Percentiles rank a stretch among this genome's conserved stretches.
Evolutionary conservation across 2,113 vertebrate species (phyloP).

Genomic region (Eurystomus gularis): DNA sequence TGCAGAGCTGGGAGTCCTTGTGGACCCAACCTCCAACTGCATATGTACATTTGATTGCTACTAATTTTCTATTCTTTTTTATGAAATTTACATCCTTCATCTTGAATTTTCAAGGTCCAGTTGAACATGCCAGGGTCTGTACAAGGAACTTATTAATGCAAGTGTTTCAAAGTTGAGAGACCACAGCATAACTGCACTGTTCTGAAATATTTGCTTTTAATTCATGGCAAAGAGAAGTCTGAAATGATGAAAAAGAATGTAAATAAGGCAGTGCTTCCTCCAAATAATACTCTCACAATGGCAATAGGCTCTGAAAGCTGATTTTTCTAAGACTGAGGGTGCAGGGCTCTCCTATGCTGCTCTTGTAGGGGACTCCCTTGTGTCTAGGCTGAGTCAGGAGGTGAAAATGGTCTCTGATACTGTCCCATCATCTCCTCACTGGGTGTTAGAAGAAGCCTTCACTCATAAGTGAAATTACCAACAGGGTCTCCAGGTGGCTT

Average conservation of each 20-base stretch:
- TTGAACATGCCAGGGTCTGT: not conserved
- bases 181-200: not conserved
- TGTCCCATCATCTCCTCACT: not conserved
- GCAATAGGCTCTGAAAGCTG: not conserved
- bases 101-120: not conserved
- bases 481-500: not conserved
- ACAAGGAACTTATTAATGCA: not conserved
- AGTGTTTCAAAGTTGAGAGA: not conserved
- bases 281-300: not conserved
- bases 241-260: not conserved
- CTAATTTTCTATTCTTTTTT: not conserved
- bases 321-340: rapidly evolving
- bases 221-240: not conserved
- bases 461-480: not conserved
- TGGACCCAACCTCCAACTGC: not conserved
- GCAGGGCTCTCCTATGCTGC: not conserved
- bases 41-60: not conserved
- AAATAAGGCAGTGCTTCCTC: not conserved
- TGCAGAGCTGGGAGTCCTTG: not conserved
- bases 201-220: not conserved
- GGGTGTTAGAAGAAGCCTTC: not conserved
- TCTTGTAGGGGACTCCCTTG: not conserved
- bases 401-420: not conserved
- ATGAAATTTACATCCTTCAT: not conserved
- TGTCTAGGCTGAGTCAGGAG: not conserved